Evolutionary conservation across 2,888 invertebrate species (phyloP).

Genomic region (Cephus pulcher): DNA sequence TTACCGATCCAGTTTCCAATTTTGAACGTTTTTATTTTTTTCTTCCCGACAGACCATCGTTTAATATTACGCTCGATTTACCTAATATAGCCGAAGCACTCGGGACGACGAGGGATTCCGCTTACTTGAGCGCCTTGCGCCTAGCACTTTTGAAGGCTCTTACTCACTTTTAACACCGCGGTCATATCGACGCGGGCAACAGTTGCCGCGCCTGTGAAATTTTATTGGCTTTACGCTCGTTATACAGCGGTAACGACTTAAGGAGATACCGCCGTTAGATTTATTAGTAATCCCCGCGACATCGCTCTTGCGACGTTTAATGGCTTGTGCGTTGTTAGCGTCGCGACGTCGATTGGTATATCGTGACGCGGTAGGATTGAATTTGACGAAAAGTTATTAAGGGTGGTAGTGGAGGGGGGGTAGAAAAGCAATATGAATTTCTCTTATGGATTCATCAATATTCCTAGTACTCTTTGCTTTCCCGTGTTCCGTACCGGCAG

Average conservation of each 20-base stretch:
- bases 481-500: too few species aligned
- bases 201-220: slow-evolving; percentile 32
- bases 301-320: slow-evolving; percentile 37
- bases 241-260: slow-evolving; percentile 19
- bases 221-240: slow-evolving; percentile 38
- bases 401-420: background rate
- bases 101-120: background rate
- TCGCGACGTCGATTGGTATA: slow-evolving; percentile 29
- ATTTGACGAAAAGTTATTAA: background rate
- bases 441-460: background rate
- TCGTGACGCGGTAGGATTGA: background rate
- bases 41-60: slow-evolving; percentile 36
- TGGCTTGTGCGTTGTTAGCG: slow-evolving; percentile 35
- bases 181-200: slow-evolving; percentile 29
- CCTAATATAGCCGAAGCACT: slow-evolving; percentile 20
- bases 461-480: background rate
- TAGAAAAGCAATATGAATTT: background rate
- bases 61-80: slow-evolving; percentile 42
- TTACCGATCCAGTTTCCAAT: background rate
- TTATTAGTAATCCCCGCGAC: slow-evolving; percentile 41
- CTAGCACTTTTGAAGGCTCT: slow-evolving; percentile 27
- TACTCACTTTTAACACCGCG: slow-evolving; percentile 34
- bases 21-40: slow-evolving; percentile 17
- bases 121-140: slow-evolving; percentile 14
- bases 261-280: slow-evolving; percentile 26